A percentile compares a stretch with the other conserved stretches of the same genome.
Evolutionary conservation across 2,113 vertebrate species (phyloP).

Genomic region (Ondatra zibethicus): DNA sequence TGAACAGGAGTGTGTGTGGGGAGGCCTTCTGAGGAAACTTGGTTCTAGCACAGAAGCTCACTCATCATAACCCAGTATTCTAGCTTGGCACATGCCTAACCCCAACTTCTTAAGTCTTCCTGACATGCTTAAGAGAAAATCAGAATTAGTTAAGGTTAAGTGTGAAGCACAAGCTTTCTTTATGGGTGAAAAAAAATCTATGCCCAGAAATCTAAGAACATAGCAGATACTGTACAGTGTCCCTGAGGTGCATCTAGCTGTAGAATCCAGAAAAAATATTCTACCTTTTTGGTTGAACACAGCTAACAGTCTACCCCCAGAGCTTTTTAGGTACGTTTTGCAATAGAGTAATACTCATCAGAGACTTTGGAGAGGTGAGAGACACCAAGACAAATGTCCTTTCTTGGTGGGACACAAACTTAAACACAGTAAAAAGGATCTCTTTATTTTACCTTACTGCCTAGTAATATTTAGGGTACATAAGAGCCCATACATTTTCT

Average conservation of each 20-base stretch:
- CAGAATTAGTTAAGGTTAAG: neutral
- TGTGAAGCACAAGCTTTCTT: neutral
- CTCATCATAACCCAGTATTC: neutral
- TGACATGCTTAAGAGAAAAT: neutral
- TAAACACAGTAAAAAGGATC: neutral
- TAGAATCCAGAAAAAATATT: neutral
- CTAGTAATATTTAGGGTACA: neutral
- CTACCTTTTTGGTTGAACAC: neutral
- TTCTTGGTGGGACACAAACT: neutral
- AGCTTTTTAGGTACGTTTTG: neutral
- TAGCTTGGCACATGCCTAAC: neutral
- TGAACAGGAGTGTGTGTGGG: rapidly evolving
- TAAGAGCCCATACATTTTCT: neutral
- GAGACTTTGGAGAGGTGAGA: neutral
- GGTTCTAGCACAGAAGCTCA: neutral
- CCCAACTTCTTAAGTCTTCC: neutral
- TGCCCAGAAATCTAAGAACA: neutral
- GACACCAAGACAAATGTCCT: neutral
- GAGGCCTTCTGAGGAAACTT: too few relatives aligned
- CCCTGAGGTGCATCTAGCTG: neutral
- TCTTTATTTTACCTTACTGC: neutral
- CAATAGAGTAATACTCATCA: neutral
- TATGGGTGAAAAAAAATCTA: neutral
- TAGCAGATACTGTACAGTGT: neutral
- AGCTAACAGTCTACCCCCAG: neutral